A percentile compares a stretch with the other conserved stretches of the same genome.
Conservation (phyloP, 2,888 invertebrate species). For the Rhagium mordax region DNA sequence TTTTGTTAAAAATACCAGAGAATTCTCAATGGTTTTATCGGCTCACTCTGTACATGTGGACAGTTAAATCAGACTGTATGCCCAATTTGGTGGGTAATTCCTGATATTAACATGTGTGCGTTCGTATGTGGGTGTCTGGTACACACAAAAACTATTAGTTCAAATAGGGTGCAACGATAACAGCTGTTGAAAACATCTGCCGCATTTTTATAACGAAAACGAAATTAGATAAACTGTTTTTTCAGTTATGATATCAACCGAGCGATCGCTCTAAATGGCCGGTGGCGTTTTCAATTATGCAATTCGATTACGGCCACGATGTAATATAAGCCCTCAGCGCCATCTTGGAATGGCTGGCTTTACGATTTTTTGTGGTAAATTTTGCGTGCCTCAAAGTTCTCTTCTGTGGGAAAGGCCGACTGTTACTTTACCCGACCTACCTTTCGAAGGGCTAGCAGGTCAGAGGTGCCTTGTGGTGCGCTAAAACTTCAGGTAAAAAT, state of each 20-base stretch:
- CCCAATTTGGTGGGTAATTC: conserved; percentile 17
- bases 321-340: too few relatives aligned
- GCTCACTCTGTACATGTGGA: neutral
- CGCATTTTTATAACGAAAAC: conserved; percentile 28
- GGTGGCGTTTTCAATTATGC: neutral
- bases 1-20: too few relatives aligned
- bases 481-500: neutral
- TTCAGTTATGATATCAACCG: neutral
- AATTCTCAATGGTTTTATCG: neutral
- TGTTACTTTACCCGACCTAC: neutral
- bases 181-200: conserved; percentile 41
- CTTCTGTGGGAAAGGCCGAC: neutral
- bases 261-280: neutral
- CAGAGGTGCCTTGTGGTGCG: neutral
- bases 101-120: conserved; percentile 3
- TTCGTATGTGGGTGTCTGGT: conserved; percentile 5
- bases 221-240: conserved; percentile 15
- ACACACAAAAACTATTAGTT: conserved; percentile 12
- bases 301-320: neutral
- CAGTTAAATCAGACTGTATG: neutral
- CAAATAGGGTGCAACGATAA: conserved; percentile 18
- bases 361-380: too few relatives aligned
- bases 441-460: neutral
- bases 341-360: too few relatives aligned
- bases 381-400: neutral